phyloP scores from a whole-genome alignment of 2,797 vertebrate species.

The Paguma larvata region DNA sequence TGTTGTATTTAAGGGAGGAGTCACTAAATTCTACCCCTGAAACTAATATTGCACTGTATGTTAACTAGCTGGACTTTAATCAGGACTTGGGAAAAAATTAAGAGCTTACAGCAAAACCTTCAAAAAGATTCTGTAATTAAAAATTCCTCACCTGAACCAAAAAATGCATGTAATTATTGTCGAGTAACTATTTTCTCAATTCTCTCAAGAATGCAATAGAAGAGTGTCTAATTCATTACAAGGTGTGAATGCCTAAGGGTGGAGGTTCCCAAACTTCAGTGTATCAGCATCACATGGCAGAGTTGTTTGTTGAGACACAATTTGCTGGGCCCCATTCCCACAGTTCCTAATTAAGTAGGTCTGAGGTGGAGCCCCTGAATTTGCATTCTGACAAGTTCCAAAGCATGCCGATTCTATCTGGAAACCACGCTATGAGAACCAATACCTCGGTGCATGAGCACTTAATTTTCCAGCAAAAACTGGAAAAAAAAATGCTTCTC shows the following conservation, averaged over 20 bases:
- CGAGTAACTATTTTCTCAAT: neutral
- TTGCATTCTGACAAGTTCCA: slow-evolving; percentile 5
- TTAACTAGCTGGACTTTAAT: neutral
- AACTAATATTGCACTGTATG: neutral
- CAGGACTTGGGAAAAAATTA: neutral
- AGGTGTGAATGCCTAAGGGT: neutral
- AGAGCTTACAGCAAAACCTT: neutral
- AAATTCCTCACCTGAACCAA: neutral
- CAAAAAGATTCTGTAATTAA: neutral
- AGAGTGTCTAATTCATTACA: neutral
- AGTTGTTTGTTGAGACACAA: neutral
- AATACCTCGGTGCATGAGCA: neutral
- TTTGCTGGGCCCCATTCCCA: neutral
- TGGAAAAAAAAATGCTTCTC: neutral
- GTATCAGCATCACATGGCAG: neutral
- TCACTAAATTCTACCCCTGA: neutral
- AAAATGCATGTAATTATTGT: neutral
- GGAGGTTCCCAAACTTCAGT: neutral
- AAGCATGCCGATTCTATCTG: neutral
- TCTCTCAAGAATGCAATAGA: neutral
- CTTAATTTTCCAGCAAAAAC: neutral
- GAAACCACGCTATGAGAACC: neutral
- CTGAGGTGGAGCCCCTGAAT: neutral
- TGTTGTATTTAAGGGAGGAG: neutral
- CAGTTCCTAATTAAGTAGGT: neutral